A percentile compares a stretch with the other conserved stretches of the same genome.
phyloP scores from a whole-genome alignment of 2,888 invertebrate species.

The Plebejus argus region DNA sequence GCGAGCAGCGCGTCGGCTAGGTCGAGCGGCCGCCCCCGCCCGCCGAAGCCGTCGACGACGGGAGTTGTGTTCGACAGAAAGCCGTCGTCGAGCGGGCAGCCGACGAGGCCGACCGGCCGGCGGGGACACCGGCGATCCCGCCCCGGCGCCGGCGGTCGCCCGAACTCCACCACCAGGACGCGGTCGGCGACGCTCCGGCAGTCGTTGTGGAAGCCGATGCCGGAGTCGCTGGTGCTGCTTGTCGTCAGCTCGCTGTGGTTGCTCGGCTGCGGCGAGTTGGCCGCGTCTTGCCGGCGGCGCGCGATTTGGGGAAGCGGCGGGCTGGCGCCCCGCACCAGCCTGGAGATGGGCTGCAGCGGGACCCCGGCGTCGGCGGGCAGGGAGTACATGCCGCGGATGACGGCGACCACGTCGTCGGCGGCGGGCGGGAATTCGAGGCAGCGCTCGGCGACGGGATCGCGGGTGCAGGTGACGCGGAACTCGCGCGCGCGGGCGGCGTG shows the following conservation, averaged over 20 bases:
- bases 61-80: slow-evolving; percentile 75
- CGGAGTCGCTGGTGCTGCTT: slow-evolving; percentile 96
- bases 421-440: slow-evolving; percentile 95
- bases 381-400: slow-evolving; percentile 87
- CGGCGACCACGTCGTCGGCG: slow-evolving; percentile 87
- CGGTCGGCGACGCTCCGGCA: slow-evolving; percentile 91
- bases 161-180: slow-evolving; percentile 88
- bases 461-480: slow-evolving; percentile 92
- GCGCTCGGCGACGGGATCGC: slow-evolving; percentile 87
- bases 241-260: slow-evolving; percentile 89
- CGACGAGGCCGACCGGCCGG: slow-evolving; percentile 66
- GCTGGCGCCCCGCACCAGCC: slow-evolving; percentile 70
- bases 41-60: slow-evolving; percentile 75
- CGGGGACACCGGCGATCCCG: slow-evolving; percentile 64
- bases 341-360: slow-evolving; percentile 68
- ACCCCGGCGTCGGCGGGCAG: slow-evolving; percentile 72
- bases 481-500: slow-evolving; percentile 90
- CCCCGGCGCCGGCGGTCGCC: slow-evolving; percentile 59
- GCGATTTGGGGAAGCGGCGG: slow-evolving; percentile 69
- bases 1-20: slow-evolving; percentile 69
- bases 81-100: slow-evolving; percentile 72
- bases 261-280: slow-evolving; percentile 92
- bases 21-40: slow-evolving; percentile 72
- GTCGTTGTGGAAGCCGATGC: slow-evolving; percentile 96
- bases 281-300: slow-evolving; percentile 78